These are phyloP conservation scores for Stenopsyche tienmushanensis DNA, from an alignment of 1,140 invertebrate species.

Conservation along the genomic window DNA sequence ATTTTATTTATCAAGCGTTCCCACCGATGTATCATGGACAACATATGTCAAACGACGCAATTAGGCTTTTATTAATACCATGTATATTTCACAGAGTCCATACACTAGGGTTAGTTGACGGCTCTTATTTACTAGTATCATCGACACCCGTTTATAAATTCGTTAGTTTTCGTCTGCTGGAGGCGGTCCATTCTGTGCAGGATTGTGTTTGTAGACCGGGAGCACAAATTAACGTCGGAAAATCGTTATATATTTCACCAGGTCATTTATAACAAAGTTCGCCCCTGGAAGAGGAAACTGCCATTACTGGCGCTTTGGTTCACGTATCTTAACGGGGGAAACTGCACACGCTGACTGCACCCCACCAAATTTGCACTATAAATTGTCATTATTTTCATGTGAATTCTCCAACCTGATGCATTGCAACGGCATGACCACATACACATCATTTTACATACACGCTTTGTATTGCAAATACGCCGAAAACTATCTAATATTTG, in stretches of 20 bases:
- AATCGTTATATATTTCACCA: conserved; percentile 23
- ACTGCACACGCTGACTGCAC: conserved; percentile 7
- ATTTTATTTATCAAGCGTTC: no score
- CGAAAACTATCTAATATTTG: no score
- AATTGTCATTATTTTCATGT: conserved; percentile 18
- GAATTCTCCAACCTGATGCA: conserved; percentile 5
- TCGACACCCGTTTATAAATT: no score
- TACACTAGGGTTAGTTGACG: no score
- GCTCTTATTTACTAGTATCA: no score
- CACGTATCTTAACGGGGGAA: conserved; percentile 5
- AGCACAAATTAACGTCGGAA: conserved; percentile 8
- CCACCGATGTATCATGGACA: no score
- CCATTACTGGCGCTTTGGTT: conserved; percentile 9
- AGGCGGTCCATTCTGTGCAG: not conserved
- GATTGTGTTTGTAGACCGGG: not conserved
- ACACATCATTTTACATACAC: not conserved
- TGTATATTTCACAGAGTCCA: no score
- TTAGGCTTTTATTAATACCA: no score
- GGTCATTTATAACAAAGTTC: conserved; percentile 19
- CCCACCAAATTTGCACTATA: conserved; percentile 14
- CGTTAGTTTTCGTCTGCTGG: no score
- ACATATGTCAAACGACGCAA: no score
- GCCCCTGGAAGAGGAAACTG: conserved; percentile 1
- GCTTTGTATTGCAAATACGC: no score
- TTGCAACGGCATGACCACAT: not conserved